A percentile compares a stretch with the other conserved stretches of the same genome.
phyloP scores from a whole-genome alignment of 2,888 invertebrate species.

The Parnassius apollo region DNA sequence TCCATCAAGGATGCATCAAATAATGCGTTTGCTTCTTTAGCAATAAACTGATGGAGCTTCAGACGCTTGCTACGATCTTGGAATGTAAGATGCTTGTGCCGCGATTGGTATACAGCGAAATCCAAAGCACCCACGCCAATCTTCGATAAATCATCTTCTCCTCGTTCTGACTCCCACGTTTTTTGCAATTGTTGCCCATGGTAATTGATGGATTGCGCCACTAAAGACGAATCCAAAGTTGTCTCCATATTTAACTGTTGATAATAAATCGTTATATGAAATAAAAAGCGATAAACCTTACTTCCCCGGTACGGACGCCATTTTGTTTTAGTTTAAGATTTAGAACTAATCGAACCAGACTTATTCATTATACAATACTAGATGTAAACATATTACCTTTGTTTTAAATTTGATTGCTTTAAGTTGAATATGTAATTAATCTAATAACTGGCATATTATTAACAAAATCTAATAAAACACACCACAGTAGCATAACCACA shows the following conservation, averaged over 20 bases:
- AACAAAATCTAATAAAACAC: neutral
- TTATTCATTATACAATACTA: no score
- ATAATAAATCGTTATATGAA: neutral
- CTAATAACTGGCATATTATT: constrained; percentile 10
- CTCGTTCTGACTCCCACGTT: constrained; percentile 92
- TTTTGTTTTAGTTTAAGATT: constrained; percentile 20
- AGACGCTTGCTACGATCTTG: constrained; percentile 91
- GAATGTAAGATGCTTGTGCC: constrained; percentile 90
- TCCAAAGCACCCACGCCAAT: constrained; percentile 82
- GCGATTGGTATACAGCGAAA: constrained; percentile 88
- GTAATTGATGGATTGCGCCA: constrained; percentile 89
- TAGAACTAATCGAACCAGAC: no score
- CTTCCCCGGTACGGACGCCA: constrained; percentile 22
- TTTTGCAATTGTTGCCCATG: constrained; percentile 94
- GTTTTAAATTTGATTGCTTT: neutral
- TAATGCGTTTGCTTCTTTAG: constrained; percentile 89
- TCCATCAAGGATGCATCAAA: constrained; percentile 82
- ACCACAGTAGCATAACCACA: neutral
- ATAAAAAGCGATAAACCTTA: neutral
- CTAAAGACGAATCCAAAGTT: constrained; percentile 73
- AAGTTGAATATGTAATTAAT: neutral
- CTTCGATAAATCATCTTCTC: constrained; percentile 86
- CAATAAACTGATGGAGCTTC: constrained; percentile 93
- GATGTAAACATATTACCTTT: neutral
- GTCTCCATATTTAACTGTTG: constrained; percentile 55